Base-by-base conservation (phyloP, 2,888 invertebrate species). In the Drosophila mayaguana region DNA sequence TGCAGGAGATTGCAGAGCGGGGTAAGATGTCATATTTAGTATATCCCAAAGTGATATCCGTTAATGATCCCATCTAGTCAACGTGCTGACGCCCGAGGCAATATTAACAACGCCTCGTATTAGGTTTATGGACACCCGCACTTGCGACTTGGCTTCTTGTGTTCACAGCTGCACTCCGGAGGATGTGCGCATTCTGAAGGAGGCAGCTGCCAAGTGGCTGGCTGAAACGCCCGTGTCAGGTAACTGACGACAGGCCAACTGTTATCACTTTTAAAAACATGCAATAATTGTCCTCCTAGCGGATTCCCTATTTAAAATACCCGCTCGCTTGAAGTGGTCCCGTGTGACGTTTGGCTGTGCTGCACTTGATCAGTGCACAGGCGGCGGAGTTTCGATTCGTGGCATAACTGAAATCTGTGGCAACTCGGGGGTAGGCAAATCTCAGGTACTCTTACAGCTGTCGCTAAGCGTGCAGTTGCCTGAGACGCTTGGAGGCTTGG, bases 401-500 rank as follows among this genome's bases (percentile, higher is more conserved):
- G 96, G 96, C 8, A 95, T 97, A 54, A 96, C 95, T 11, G 96
- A 97, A 93, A 94, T 97, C 80, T 94, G 94, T 83, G 97, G 97
- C 0, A 94, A 94, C 84, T 95, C 96, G 84, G 95, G 96, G 1
- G 94, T 94, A 72, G 97, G 97, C 3, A 97, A 97, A 93, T 96
- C 96, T 0, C 97, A 97, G 89, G 86, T 96, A 16, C 95, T 96
- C 78, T 91, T 97, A 36, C 96, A 96, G 89, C 91, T 97, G 4
- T 94, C 95, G n/a, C 91, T 97, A 4, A 94, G 94, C 50, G 95
- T 94, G 12, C 96, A 96, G 90, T 90, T 95, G 5, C 91, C 93
- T 0, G 9, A 59, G 48, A 79, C 88, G 79, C 91, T 91, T 54
- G 95, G 95, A 36, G 95, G 95, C 32, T 91, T 95, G 43, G 92